phyloP scores from a whole-genome alignment of 2,113 vertebrate species.

The Centropristis striata region DNA sequence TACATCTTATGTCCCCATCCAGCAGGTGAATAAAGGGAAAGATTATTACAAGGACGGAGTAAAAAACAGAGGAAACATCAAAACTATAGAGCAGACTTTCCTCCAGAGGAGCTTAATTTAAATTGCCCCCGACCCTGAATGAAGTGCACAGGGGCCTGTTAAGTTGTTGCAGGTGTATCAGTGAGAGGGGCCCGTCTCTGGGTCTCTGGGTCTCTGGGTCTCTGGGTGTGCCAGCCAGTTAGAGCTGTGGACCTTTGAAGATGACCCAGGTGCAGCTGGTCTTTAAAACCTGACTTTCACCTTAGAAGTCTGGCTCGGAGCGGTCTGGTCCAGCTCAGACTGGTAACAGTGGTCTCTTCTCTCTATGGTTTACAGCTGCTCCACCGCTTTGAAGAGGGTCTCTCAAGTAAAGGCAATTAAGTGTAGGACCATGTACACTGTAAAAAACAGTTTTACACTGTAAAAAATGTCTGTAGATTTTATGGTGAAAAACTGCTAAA shows the following conservation, averaged over 20 bases:
- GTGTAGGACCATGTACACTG: not conserved
- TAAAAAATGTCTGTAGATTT: too few relatives aligned
- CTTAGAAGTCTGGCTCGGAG: slow-evolving; percentile 56
- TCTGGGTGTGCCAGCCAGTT: slow-evolving; percentile 48
- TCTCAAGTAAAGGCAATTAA: slow-evolving; percentile 55
- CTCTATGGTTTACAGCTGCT: slow-evolving; percentile 72
- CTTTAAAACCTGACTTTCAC: slow-evolving; percentile 76
- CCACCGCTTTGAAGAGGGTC: slow-evolving; percentile 73
- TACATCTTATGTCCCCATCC: slow-evolving; percentile 19
- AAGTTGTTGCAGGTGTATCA: slow-evolving; percentile 78
- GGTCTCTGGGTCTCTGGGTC: too few relatives aligned
- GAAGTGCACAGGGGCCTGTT: slow-evolving; percentile 56
- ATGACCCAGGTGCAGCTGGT: slow-evolving; percentile 79
- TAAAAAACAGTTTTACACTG: too few relatives aligned
- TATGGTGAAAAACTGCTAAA: too few relatives aligned
- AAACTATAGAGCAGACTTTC: slow-evolving; percentile 44
- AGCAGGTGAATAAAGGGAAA: slow-evolving; percentile 3
- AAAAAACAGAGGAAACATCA: slow-evolving; percentile 22
- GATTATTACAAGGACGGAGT: slow-evolving; percentile 29
- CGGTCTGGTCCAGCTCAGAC: slow-evolving; percentile 63
- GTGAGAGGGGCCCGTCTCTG: slow-evolving; percentile 42
- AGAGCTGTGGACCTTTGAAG: slow-evolving; percentile 69
- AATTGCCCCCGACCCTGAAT: slow-evolving; percentile 60
- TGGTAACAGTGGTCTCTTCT: slow-evolving; percentile 73
- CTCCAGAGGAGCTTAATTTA: slow-evolving; percentile 38